A percentile compares a stretch with the other conserved stretches of the same genome.
phyloP scores from a whole-genome alignment of 2,888 invertebrate genomes.

The Idaea dimidiata region DNA sequence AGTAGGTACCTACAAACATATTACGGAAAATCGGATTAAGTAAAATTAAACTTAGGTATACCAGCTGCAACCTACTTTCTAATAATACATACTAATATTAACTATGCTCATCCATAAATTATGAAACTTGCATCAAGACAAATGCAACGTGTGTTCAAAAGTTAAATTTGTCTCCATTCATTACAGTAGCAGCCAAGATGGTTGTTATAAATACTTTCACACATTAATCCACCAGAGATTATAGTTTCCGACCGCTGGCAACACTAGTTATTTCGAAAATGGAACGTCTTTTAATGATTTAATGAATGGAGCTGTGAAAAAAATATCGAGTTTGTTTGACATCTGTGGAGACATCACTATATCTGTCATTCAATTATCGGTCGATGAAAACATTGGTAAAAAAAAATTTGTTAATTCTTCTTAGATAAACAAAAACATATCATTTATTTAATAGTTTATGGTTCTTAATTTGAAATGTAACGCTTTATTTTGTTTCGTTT shows the following conservation, averaged over 20 bases:
- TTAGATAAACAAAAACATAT: neutral
- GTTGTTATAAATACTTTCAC: conserved; percentile 25
- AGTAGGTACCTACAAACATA: too few species aligned
- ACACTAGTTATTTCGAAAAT: conserved; percentile 25
- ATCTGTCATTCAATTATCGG: conserved; percentile 19
- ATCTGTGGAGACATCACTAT: conserved; percentile 19
- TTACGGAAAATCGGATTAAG: too few species aligned
- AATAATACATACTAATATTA: neutral
- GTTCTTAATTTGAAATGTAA: neutral
- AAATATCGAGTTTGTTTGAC: conserved; percentile 23
- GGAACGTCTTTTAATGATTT: conserved; percentile 24
- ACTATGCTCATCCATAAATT: neutral
- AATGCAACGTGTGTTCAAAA: conserved; percentile 12
- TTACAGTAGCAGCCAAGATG: conserved; percentile 14
- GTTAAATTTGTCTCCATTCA: conserved; percentile 21
- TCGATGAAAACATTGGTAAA: neutral
- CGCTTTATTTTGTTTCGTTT: neutral
- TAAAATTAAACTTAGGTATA: too few species aligned
- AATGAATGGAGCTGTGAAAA: conserved; percentile 23
- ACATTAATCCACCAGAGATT: conserved; percentile 21
- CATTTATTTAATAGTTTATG: neutral
- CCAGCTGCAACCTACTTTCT: neutral
- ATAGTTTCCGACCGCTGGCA: conserved; percentile 24
- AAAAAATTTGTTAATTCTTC: neutral
- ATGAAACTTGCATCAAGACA: conserved; percentile 6